These are phyloP conservation scores for Drosophila tsacasi DNA, from an alignment of 1,140 invertebrate genomes.

Conservation along the genomic window DNA sequence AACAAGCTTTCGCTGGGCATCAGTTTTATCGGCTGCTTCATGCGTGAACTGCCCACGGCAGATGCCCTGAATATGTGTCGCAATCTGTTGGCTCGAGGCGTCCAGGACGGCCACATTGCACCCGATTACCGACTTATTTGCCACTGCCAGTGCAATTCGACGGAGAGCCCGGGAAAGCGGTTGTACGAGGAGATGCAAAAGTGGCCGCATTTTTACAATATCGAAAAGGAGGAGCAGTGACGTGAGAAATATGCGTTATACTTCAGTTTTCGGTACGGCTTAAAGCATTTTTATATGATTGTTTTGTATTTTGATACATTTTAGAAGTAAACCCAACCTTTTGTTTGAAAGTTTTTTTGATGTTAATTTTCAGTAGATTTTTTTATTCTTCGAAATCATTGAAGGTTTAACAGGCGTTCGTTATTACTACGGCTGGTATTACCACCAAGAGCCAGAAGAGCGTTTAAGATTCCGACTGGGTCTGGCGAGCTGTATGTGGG, in stretches of 20 bases:
- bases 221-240: conserved; percentile 53
- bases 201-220: conserved; percentile 79
- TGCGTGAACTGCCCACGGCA: conserved; percentile 80
- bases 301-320: conserved; percentile 10
- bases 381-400: conserved; percentile 56
- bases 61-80: conserved; percentile 77
- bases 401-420: conserved; percentile 15
- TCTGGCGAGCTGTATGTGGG: conserved; percentile 54
- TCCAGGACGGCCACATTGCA: conserved; percentile 85
- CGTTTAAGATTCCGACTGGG: conserved; percentile 57
- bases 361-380: conserved; percentile 12
- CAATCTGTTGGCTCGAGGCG: conserved; percentile 84
- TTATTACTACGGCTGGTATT: conserved; percentile 16
- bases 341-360: conserved; percentile 25
- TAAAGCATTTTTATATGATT: not conserved
- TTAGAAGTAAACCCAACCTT: conserved; percentile 5
- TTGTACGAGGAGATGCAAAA: conserved; percentile 82
- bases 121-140: conserved; percentile 86
- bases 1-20: conserved; percentile 88
- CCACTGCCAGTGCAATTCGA: conserved; percentile 86
- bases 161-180: conserved; percentile 78
- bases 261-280: not conserved
- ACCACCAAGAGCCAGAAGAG: conserved; percentile 12
- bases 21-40: conserved; percentile 88
- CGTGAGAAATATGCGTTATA: not conserved